Conservation (phyloP, 2,113 vertebrate genomes). For the Zapornia atra region DNA sequence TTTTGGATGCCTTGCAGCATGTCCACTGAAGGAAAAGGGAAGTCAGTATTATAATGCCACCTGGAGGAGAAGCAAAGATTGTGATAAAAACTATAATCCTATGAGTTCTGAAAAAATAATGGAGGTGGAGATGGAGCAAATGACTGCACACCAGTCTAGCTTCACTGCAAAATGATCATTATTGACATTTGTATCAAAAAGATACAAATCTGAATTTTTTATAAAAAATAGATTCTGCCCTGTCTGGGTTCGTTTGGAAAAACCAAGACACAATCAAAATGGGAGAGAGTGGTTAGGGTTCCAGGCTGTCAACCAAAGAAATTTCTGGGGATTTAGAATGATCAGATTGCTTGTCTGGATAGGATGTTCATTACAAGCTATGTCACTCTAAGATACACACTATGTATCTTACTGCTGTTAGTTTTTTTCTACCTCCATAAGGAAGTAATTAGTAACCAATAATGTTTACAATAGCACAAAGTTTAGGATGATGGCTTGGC, state of each 20-base stretch:
- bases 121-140: neutral
- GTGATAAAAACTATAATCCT: neutral
- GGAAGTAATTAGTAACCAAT: neutral
- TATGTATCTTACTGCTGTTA: neutral
- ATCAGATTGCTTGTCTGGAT: neutral
- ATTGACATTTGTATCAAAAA: neutral
- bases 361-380: neutral
- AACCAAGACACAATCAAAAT: neutral
- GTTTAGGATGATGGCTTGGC: neutral
- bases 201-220: neutral
- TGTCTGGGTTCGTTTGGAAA: neutral
- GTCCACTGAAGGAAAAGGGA: neutral
- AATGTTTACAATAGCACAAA: neutral
- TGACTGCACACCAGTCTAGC: neutral
- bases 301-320: neutral
- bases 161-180: neutral
- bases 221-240: neutral
- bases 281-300: neutral
- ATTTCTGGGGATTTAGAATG: neutral
- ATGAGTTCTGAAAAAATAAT: neutral
- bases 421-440: neutral
- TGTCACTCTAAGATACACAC: neutral
- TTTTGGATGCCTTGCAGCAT: neutral
- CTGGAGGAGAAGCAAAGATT: constrained; percentile 21
- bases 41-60: constrained; percentile 14